phyloP scores from a whole-genome alignment of 1,140 invertebrate species.

The Rhopalosiphum padi region DNA sequence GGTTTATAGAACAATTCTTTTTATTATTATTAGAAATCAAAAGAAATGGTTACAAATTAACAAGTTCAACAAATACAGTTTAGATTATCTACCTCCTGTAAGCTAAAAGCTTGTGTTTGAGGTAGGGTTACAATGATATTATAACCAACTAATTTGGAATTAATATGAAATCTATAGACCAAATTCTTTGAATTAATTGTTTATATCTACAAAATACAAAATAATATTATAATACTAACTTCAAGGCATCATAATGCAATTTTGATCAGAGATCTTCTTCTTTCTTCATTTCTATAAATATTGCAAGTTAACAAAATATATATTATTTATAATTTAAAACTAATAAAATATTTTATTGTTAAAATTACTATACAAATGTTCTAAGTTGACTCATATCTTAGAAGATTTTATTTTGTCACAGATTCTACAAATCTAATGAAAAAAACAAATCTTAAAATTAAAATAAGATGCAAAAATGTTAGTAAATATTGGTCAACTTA shows the following conservation, averaged over 20 bases:
- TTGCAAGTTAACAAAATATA: background rate
- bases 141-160: background rate
- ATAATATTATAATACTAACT: slow-evolving; percentile 23
- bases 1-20: too few species aligned
- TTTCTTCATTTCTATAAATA: slow-evolving; percentile 51
- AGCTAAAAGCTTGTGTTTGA: too few species aligned
- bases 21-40: too few species aligned
- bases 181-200: background rate
- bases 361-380: background rate
- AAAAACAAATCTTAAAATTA: background rate
- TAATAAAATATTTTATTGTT: background rate
- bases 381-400: background rate
- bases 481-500: too few species aligned
- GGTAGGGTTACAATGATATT: too few species aligned
- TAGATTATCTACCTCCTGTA: too few species aligned
- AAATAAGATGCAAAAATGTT: background rate
- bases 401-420: background rate
- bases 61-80: too few species aligned
- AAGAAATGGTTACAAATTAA: too few species aligned
- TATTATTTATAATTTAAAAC: background rate
- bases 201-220: background rate
- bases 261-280: slow-evolving; percentile 48
- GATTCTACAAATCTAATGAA: background rate
- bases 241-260: slow-evolving; percentile 42
- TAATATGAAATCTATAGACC: background rate